Evolutionary conservation across 2,113 vertebrate species (phyloP), one percentile per base, ranked within the genome.

Genomic region (Atractosteus spatula): DNA sequence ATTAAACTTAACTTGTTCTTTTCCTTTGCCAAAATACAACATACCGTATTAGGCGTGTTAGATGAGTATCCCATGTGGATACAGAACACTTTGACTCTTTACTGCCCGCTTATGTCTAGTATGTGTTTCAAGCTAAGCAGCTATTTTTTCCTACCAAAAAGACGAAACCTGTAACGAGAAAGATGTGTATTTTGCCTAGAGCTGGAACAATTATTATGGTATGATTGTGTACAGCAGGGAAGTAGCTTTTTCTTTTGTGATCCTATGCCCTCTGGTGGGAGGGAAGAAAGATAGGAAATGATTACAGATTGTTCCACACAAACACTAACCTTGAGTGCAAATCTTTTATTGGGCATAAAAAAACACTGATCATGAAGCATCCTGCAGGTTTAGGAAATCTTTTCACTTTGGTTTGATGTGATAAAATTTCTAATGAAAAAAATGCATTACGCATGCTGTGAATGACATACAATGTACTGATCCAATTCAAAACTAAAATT

Each of bases 191-290:
- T 3, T 16, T 62, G 61, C 17, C 17, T 62, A 8, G 7, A 62
- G 61, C 61, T 62, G 3, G 7, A n/a, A 29, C 8, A 16, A 3
- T 62, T 62, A 13, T 62, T 62, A 13, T 62, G n/a, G 14, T 16
- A n/a, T 62, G 61, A 62, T 62, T 62, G 61, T 62, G 61, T 16
- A 16, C 61, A 62, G 61, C 61, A 62, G 3, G 13, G 17, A 16
- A n/a, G 13, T 29, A 62, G n/a, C 8, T 62, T 62, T 62, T 16
- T 8, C 17, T 62, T 62, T n/a, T 62, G 14, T 62, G 17, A 62
- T 13, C 61, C 8, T 16, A 16, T 62, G 61, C 61, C 61, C 61
- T 62, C 61, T 16, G 61, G 61, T 62, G 61, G 61, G 61, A 62
- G 61, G 8, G 61, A 62, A 62, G 55, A 62, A 62, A 62, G 14